Evolutionary conservation across 2,797 vertebrate species (phyloP), one percentile per base, ranked within the genome.

Genomic region (Tiaroga cobitis): DNA sequence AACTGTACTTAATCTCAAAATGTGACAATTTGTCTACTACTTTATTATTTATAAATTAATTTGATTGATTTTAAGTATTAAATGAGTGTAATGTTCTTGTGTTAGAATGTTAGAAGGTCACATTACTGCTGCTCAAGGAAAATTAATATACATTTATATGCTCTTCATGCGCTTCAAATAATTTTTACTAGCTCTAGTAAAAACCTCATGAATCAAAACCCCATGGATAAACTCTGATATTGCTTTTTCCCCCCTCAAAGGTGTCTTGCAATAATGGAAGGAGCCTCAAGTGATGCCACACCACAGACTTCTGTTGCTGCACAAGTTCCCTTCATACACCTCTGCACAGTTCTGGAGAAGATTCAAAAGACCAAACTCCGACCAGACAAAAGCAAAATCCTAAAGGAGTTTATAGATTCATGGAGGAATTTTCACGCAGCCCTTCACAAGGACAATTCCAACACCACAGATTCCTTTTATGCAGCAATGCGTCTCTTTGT

Each of bases 401-500:
- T 99, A 15, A 91, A 92, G 61, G 96, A 97, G 9, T 99, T 99
- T 86, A 92, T 99, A 51, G 96, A 95, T 74, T 98, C 97, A 0
- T 99, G 98, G 98, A 96, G 98, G 82, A 94, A 94, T 16, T 99
- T 98, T 91, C 98, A 99, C 3, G 87, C 93, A 26, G 96, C 96
- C 0, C 96, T 99, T 90, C 97, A 99, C 93, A 95, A 96, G 87
- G 95, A 96, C 37, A 90, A 94, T 29, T 95, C 94, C 63, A 91
- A 93, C 0, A 95, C 97, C 15, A 93, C 93, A 3, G 98, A 99
- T 93, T 99, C 98, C 2, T 99, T 99, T 92, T 99, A 98, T 84
- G 96, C 97, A 18, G 97, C 98, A 0, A 97, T 99, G 96, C 95
- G 98, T 41, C 98, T 99, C 85, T 95, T 99, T 54, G 96, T 99